These are phyloP conservation scores for Dolichallabes microphthalmus DNA, from an alignment of 2,113 vertebrate species.

Conservation along the genomic window DNA sequence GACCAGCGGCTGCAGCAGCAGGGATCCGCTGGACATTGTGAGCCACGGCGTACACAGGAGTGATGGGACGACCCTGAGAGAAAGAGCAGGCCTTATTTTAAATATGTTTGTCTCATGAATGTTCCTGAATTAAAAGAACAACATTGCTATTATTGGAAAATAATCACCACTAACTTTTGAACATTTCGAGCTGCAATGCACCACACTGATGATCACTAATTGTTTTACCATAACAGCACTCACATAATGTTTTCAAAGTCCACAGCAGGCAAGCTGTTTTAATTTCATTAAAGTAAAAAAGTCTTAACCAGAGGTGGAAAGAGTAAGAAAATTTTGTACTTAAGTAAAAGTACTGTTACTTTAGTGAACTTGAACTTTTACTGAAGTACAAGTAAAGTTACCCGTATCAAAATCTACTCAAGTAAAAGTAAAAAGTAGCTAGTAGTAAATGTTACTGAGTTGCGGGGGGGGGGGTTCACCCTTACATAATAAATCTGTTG, in stretches of 20 bases:
- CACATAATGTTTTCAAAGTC: not conserved
- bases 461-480: too few relatives aligned
- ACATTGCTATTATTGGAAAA: not conserved
- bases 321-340: too few relatives aligned
- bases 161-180: not conserved
- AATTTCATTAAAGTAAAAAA: too few relatives aligned
- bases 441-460: too few relatives aligned
- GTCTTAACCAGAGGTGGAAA: too few relatives aligned
- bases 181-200: not conserved
- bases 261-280: not conserved
- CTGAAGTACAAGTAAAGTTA: too few relatives aligned
- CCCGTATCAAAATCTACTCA: too few relatives aligned
- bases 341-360: too few relatives aligned
- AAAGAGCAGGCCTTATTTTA: not conserved
- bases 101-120: not conserved
- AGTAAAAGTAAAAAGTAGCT: too few relatives aligned
- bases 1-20: slow-evolving; percentile 69
- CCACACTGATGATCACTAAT: not conserved
- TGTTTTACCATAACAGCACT: not conserved
- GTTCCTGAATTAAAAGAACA: not conserved
- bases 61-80: slow-evolving; percentile 89
- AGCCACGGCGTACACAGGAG: slow-evolving; percentile 92
- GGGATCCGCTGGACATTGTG: slow-evolving; percentile 89
- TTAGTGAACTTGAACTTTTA: too few relatives aligned
- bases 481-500: too few relatives aligned